Evolutionary conservation across 2,888 invertebrate species (phyloP), one percentile per base, ranked within the genome.

Genomic region (Dicyrtoma fusca): DNA sequence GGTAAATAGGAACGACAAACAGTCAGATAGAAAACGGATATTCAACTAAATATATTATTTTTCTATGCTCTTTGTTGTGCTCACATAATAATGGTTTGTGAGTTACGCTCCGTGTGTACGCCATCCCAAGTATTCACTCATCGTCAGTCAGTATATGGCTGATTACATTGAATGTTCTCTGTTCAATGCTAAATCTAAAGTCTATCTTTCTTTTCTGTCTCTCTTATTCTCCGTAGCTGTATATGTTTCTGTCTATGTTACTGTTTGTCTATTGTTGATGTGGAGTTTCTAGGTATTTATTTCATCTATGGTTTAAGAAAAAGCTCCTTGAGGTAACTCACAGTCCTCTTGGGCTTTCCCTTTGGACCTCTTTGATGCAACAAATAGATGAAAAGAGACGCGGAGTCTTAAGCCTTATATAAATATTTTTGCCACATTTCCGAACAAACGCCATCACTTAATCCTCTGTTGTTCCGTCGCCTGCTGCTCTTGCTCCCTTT

Each of bases 21-120:
- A 68, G 55, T 34, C 34, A 57, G 68, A 57, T 26, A 68, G 47
- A 68, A 55, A 57, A 68, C 47, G 68, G 68, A 59, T 68, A 68
- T 68, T 68, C 68, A 68, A 68, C 68, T 68, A 68, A 68, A 68
- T 68, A 68, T 68, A 68, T 68, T 68, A 68, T 68, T 68, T 68
- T 68, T 19, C 57, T 68, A n/a, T 51, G 49, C 17, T 25, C 57
- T 68, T 68, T 68, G 68, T 68, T 68, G 44, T 17, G 21, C 55
- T 68, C 53, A 68, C 68, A 68, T 68, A 57, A 68, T 68, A 57
- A 68, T 68, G 47, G 34, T 26, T 57, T 57, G 57, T 42, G 68
- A 64, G 49, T 51, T 64, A 64, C 51, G 64, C 25, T 64, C n/a
- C n/a, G 34, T 34, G 51, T 65, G 49, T 25, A 51, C 51, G 51